Evolutionary conservation across 2,797 vertebrate species (phyloP), one percentile per base, ranked within the genome.

Genomic region (Hyperoplus lanceolatus): DNA sequence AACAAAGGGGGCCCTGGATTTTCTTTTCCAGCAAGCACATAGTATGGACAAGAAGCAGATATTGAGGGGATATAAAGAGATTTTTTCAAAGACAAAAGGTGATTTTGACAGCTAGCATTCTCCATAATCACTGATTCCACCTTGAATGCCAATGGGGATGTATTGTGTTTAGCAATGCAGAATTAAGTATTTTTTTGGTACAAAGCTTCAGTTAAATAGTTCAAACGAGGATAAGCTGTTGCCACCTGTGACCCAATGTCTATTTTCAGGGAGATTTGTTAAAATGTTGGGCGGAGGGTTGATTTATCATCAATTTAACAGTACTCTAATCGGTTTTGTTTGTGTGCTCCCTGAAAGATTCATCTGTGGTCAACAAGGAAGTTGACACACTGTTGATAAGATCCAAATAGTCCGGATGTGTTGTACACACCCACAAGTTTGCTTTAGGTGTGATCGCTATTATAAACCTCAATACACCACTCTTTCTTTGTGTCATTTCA

Each of bases 401-500:
- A 70, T 16, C n/a, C 7, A 42, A 16, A 5, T 45, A 29, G 46
- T 10, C 43, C 60, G 68, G 39, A 29, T 4, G 4, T 46, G 49
- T 60, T 36, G 13, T 18, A 60, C 14, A 6, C 9, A 11, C 46
- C 13, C 36, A 38, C 39, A 58, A 10, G 16, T 16, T 45, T 54
- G 9, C 16, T 51, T 18, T 39, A 15, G 16, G 5, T 46, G 18
- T 43, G 13, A 29, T 29, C 8, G 9, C 38, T 29, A 57, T 67
- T 48, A 13, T 38, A 29, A 21, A 43, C 45, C n/a, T 5, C 56
- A 14, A 0, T 55, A 60, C 29, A 62, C 7, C 21, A 41, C 13
- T 41, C 11, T 68, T 57, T 42, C 41, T 60, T 51, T 64, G 45
- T 15, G 36, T 73, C 46, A 50, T 67, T 67, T 42, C 29, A 58